Conservation (phyloP, 2,797 vertebrate species). For the Molossus molossus region DNA sequence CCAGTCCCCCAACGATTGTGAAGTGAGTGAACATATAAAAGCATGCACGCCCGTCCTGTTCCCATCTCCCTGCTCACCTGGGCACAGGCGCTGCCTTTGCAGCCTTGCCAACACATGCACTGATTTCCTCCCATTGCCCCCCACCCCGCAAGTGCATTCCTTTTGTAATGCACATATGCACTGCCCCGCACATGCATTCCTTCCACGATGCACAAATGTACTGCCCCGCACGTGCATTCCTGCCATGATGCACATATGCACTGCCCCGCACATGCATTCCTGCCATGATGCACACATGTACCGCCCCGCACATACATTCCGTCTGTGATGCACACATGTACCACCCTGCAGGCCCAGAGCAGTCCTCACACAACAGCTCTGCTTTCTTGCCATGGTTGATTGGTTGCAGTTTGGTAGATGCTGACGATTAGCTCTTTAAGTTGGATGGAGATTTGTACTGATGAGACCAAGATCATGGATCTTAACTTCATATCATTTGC, state of each 20-base stretch:
- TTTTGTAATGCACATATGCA: not conserved
- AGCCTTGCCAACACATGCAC: rapidly evolving
- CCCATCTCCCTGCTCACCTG: not conserved
- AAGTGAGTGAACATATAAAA: rapidly evolving
- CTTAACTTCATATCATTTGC: not conserved
- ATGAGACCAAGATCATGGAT: not conserved
- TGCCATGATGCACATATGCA: not conserved
- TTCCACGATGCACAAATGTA: not conserved
- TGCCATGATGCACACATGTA: not conserved
- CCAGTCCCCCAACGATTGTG: not conserved
- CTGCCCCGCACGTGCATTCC: not conserved
- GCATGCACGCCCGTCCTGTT: not conserved
- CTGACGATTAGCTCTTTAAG: not conserved
- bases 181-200: not conserved
- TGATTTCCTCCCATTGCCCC: not conserved
- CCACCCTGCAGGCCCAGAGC: not conserved
- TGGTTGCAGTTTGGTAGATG: not conserved
- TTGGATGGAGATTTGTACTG: not conserved
- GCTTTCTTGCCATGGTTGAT: not conserved
- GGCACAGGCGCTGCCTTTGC: not conserved
- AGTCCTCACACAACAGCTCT: not conserved
- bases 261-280: not conserved
- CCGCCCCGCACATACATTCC: rapidly evolving
- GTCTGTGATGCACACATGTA: not conserved
- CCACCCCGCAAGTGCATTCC: not conserved